Conservation (phyloP, 92 coral and sea anemone genomes). For the Palythoa heliodiscus region DNA sequence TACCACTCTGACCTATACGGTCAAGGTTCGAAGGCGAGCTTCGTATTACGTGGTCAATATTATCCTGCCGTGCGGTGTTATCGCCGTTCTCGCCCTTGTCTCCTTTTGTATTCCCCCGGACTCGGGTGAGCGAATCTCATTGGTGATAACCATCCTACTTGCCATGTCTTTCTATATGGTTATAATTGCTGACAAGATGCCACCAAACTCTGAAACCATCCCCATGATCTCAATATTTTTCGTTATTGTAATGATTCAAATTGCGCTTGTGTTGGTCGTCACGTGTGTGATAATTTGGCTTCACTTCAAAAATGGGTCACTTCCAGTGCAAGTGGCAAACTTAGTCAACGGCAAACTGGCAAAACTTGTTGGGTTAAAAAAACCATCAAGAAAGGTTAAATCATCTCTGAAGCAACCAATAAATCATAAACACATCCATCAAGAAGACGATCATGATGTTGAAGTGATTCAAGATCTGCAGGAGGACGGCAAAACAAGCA, state of each 20-base stretch:
- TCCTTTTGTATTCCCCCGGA: conserved; percentile 21
- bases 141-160: conserved; percentile 41
- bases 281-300: conserved; percentile 22
- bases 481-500: not conserved
- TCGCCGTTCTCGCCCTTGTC: conserved; percentile 30
- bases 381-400: not conserved
- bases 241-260: conserved; percentile 20
- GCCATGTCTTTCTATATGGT: not conserved
- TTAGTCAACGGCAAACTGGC: not conserved
- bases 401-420: no score
- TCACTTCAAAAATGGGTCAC: not conserved
- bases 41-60: conserved; percentile 41
- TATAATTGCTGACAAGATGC: no score
- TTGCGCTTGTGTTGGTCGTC: conserved; percentile 32
- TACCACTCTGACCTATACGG: conserved; percentile 5
- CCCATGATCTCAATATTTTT: conserved; percentile 14
- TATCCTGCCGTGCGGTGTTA: conserved; percentile 46
- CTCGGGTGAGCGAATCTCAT: conserved; percentile 9
- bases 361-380: not conserved
- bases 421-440: not conserved
- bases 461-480: not conserved
- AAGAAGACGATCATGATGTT: not conserved
- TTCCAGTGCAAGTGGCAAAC: conserved; percentile 17
- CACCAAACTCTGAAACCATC: no score
- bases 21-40: conserved; percentile 20